A percentile compares a stretch with the other conserved stretches of the same genome.
These are phyloP conservation scores for Ostrea denselamellosa DNA, from an alignment of 1,140 invertebrate genomes.

Conservation along the genomic window DNA sequence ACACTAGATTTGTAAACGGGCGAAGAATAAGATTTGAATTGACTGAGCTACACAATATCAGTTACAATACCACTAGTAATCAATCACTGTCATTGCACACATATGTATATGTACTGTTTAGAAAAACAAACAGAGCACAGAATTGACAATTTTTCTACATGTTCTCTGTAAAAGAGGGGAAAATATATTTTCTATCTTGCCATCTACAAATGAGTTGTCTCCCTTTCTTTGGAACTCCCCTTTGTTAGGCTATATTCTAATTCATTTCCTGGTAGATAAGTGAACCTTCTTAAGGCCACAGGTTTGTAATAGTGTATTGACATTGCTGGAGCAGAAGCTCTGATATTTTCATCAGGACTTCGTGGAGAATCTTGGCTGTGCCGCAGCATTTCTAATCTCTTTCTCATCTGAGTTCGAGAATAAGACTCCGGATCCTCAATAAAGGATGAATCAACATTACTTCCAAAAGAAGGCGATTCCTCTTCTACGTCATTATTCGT, in stretches of 20 bases:
- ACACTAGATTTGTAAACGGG: no score
- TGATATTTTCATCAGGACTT: neutral
- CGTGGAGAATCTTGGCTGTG: neutral
- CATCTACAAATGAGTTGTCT: neutral
- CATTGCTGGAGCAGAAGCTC: neutral
- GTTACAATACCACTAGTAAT: no score
- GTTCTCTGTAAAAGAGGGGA: neutral
- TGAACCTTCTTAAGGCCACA: neutral
- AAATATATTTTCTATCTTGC: neutral
- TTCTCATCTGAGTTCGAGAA: conserved; percentile 1
- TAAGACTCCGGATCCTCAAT: conserved; percentile 13
- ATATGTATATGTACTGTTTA: no score
- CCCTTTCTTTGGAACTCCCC: neutral
- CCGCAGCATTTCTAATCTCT: neutral
- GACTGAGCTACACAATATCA: no score
- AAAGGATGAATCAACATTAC: neutral
- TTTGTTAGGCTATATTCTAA: neutral
- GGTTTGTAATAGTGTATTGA: conserved; percentile 25
- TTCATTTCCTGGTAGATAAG: conserved; percentile 1
- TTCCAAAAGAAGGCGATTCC: neutral
- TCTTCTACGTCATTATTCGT: neutral
- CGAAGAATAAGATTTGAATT: no score
- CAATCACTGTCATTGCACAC: no score
- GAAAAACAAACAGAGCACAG: neutral
- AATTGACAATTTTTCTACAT: no score